phyloP scores from a whole-genome alignment of 2,797 vertebrate species.

The Paratrypauchen microcephalus region DNA sequence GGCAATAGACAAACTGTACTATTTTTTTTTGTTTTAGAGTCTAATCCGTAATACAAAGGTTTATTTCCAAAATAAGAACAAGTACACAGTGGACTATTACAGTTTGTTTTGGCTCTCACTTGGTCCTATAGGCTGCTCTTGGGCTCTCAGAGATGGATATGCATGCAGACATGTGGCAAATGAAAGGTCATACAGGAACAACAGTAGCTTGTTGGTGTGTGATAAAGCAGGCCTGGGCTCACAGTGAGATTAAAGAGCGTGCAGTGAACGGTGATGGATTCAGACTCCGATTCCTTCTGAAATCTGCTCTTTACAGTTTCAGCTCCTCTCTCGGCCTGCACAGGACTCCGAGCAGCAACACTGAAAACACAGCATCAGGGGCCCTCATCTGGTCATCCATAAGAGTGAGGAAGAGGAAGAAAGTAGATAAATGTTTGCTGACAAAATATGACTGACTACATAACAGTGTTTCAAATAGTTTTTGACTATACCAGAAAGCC shows the following conservation, averaged over 20 bases:
- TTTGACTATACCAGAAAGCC: not conserved
- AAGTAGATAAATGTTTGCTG: not conserved
- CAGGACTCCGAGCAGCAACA: slow-evolving; percentile 26
- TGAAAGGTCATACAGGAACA: slow-evolving; percentile 33
- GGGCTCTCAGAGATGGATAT: slow-evolving; percentile 16
- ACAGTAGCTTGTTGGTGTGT: slow-evolving; percentile 21
- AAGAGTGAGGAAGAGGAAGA: slow-evolving; percentile 21
- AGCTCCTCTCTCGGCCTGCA: slow-evolving; percentile 33
- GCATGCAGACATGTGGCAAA: slow-evolving; percentile 22
- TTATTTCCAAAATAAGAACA: not conserved
- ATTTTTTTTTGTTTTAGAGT: not conserved
- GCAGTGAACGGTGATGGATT: slow-evolving; percentile 41
- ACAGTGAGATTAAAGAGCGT: slow-evolving; percentile 1
- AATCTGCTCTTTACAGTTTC: slow-evolving; percentile 31
- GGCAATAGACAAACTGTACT: too few species aligned
- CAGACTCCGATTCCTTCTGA: slow-evolving; percentile 39
- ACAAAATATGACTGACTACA: not conserved
- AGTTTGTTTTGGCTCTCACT: not conserved
- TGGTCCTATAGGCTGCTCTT: slow-evolving; percentile 14
- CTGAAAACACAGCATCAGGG: slow-evolving; percentile 36
- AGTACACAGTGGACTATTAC: too few species aligned
- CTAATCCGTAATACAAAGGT: not conserved
- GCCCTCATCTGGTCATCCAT: slow-evolving; percentile 28
- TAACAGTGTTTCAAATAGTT: not conserved
- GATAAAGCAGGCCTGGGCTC: slow-evolving; percentile 16